Evolutionary conservation across 1,140 invertebrate genomes (phyloP), one percentile per base, ranked within the genome.

Genomic region (Drosophila lowei): DNA sequence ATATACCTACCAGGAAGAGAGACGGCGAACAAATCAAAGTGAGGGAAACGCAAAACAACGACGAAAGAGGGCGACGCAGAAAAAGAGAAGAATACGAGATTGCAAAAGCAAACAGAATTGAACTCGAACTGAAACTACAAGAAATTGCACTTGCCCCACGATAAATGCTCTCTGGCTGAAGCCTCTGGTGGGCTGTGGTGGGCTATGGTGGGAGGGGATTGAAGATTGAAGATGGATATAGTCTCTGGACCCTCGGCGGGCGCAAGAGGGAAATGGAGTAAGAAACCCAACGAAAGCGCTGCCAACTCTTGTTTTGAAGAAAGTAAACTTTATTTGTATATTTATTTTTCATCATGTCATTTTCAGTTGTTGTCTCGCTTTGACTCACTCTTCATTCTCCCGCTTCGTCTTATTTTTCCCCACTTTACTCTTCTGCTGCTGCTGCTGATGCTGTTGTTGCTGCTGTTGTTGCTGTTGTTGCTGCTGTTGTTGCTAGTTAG

Each of bases 101-200:
- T 48, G 73, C 42, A 48, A 73, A 67, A 58, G 70, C 58, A 72
- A 80, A 65, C 62, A 72, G 72, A 86, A 86, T 86, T 81, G 81
- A 81, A 72, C 76, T 72, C 65, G 49, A 79, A 66, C 21, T 72
- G 71, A 54, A 50, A 62, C 61, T 66, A 80, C 81, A 86, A 81
- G 81, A 44, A 88, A 86, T 76, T 86, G 77, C 83, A 86, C 83
- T 86, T 81, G 77, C 67, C 80, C 79, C 78, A 86, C 77, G 79
- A 88, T 86, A 86, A 85, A 85, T 86, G 77, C 73, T 68, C 28
- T 34, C 58, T 74, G 71, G 62, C 74, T 78, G 81, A 86, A 72
- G 48, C 47, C 68, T 25, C 46, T 52, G 58, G 62, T 38, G 34
- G 34, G 34, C 1, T 11, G 11, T 11, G 34, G 30, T 3, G 9